Percentiles rank a stretch among this genome's conserved stretches.
Evolutionary conservation across 2,113 vertebrate genomes (phyloP).

Genomic region (Gasterosteus aculeatus): DNA sequence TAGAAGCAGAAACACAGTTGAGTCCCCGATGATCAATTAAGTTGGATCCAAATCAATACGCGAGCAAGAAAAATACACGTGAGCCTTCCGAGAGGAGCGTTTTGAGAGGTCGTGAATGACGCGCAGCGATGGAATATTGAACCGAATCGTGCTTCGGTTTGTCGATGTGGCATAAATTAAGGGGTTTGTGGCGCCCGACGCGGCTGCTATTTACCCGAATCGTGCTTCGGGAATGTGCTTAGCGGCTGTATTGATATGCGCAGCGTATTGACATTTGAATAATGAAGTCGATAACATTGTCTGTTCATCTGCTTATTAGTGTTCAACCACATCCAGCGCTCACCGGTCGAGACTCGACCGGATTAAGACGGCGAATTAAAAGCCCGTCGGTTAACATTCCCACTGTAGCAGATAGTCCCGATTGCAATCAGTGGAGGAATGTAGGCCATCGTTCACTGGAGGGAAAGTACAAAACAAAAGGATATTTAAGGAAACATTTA

Average conservation of each 20-base stretch:
- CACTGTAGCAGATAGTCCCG: slow-evolving; percentile 33
- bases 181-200: not conserved
- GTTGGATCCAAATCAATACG: slow-evolving; percentile 61
- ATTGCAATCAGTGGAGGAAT: slow-evolving; percentile 63
- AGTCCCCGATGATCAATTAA: slow-evolving; percentile 64
- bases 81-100: slow-evolving; percentile 42
- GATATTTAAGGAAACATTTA: slow-evolving; percentile 66
- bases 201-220: not conserved
- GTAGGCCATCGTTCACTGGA: slow-evolving; percentile 70
- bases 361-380: slow-evolving; percentile 33
- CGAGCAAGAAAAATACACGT: slow-evolving; percentile 50
- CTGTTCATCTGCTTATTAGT: slow-evolving; percentile 37
- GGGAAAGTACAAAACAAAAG: slow-evolving; percentile 66
- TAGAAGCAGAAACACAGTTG: slow-evolving; percentile 43
- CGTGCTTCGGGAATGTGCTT: not conserved
- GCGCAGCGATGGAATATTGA: slow-evolving; percentile 24
- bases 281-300: slow-evolving; percentile 44
- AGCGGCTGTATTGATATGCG: slow-evolving; percentile 32
- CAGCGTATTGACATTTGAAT: slow-evolving; percentile 46
- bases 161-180: slow-evolving; percentile 16
- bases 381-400: slow-evolving; percentile 23
- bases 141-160: not conserved
- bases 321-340: slow-evolving; percentile 9
- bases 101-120: slow-evolving; percentile 34
- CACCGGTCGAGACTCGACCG: slow-evolving; percentile 25